Evolutionary conservation across 2,888 invertebrate species (phyloP).

Genomic region (Dolomedes plantarius): DNA sequence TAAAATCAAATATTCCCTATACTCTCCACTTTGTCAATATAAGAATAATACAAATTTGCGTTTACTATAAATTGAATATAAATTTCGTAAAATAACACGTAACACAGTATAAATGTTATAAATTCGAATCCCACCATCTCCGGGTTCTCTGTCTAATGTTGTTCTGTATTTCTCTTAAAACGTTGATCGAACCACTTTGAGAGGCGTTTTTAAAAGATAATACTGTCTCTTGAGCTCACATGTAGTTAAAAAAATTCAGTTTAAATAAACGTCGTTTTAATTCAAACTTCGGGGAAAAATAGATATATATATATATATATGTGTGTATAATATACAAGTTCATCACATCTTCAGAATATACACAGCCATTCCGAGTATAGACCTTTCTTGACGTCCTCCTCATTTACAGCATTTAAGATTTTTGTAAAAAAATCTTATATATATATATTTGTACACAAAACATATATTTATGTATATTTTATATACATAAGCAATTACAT

Average conservation of each 20-base stretch:
- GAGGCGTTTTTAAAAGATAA: not conserved
- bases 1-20: too few relatives aligned
- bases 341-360: not conserved
- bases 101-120: too few relatives aligned
- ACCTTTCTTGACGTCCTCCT: not conserved
- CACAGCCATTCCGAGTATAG: not conserved
- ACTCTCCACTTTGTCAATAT: too few relatives aligned
- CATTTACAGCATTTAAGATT: not conserved
- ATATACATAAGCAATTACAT: slow-evolving; percentile 11
- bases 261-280: not conserved
- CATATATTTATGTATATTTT: slow-evolving; percentile 18
- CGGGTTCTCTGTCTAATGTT: too few relatives aligned
- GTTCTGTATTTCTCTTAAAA: too few relatives aligned
- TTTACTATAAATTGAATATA: too few relatives aligned
- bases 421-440: not conserved
- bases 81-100: too few relatives aligned
- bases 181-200: not conserved
- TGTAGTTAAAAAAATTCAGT: not conserved
- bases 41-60: too few relatives aligned
- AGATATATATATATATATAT: not conserved
- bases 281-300: slow-evolving; percentile 5
- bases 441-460: slow-evolving; percentile 3
- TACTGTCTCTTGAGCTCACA: not conserved
- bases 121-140: too few relatives aligned
- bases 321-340: not conserved